Evolutionary conservation across 2,888 invertebrate species (phyloP).

Genomic region (Julus scanicus): DNA sequence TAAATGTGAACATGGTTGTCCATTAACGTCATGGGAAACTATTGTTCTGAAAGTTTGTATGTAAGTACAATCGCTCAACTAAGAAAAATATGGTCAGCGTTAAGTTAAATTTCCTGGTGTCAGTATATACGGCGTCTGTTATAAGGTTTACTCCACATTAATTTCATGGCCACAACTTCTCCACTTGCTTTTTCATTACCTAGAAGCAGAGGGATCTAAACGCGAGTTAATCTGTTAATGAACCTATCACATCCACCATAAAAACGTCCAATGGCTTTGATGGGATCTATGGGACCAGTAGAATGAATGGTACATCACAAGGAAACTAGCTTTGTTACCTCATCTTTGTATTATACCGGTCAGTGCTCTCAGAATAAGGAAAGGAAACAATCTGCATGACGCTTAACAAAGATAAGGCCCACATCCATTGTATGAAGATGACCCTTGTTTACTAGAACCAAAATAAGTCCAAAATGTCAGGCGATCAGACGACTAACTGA

Average conservation of each 20-base stretch:
- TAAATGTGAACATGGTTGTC: no score
- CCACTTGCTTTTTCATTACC: not conserved
- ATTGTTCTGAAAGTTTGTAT: no score
- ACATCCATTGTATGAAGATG: slow-evolving; percentile 37
- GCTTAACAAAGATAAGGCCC: slow-evolving; percentile 1
- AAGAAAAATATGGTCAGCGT: no score
- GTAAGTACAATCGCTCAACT: no score
- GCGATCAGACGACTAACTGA: not conserved
- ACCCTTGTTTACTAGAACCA: not conserved
- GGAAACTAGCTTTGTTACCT: not conserved
- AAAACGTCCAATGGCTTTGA: slow-evolving; percentile 26
- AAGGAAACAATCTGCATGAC: slow-evolving; percentile 4
- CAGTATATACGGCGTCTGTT: not conserved
- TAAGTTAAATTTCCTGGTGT: not conserved
- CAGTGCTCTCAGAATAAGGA: slow-evolving; percentile 23
- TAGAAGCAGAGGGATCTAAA: not conserved
- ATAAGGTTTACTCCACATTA: not conserved
- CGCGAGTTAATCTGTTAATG: slow-evolving; percentile 25
- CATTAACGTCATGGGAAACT: no score
- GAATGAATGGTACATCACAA: not conserved
- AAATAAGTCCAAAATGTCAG: not conserved
- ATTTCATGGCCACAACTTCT: not conserved
- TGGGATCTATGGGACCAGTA: not conserved
- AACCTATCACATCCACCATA: slow-evolving; percentile 9
- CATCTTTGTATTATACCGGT: slow-evolving; percentile 34